Evolutionary conservation across 2,797 vertebrate genomes (phyloP).

Genomic region (Gallirallus australis): DNA sequence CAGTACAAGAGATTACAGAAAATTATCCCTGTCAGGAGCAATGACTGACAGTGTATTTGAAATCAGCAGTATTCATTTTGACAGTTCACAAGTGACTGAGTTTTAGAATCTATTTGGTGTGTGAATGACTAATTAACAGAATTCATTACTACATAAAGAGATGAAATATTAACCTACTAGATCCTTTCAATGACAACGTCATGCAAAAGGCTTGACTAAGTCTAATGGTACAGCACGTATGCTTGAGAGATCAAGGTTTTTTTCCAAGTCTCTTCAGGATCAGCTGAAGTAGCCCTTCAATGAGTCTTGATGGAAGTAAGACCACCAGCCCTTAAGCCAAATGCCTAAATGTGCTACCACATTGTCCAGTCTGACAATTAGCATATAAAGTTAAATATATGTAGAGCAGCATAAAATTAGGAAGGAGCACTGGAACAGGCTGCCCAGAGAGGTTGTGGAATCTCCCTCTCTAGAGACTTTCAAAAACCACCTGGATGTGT

Average conservation of each 20-base stretch:
- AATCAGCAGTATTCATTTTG: conserved; percentile 39
- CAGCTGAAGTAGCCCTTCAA: neutral
- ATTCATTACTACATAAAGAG: conserved; percentile 29
- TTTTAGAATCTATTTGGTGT: conserved; percentile 15
- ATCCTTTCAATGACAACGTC: neutral
- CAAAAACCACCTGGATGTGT: no score
- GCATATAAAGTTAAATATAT: neutral
- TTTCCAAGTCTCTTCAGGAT: neutral
- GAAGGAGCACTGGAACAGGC: neutral
- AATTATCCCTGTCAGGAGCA: conserved; percentile 3
- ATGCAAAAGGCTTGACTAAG: neutral
- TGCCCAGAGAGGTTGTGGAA: no score
- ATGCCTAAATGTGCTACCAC: neutral
- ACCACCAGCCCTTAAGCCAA: neutral
- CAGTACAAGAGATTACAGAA: neutral
- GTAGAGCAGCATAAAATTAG: neutral
- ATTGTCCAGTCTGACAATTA: neutral
- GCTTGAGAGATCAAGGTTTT: neutral
- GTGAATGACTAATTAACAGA: conserved; percentile 48
- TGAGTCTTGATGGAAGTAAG: neutral
- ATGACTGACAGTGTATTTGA: conserved; percentile 47
- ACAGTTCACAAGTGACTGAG: conserved; percentile 28
- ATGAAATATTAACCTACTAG: neutral
- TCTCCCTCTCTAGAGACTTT: no score
- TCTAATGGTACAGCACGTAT: neutral